A percentile compares a stretch with the other conserved stretches of the same genome.
Evolutionary conservation across 2,113 vertebrate genomes (phyloP).

Genomic region (Onychostoma macrolepis): DNA sequence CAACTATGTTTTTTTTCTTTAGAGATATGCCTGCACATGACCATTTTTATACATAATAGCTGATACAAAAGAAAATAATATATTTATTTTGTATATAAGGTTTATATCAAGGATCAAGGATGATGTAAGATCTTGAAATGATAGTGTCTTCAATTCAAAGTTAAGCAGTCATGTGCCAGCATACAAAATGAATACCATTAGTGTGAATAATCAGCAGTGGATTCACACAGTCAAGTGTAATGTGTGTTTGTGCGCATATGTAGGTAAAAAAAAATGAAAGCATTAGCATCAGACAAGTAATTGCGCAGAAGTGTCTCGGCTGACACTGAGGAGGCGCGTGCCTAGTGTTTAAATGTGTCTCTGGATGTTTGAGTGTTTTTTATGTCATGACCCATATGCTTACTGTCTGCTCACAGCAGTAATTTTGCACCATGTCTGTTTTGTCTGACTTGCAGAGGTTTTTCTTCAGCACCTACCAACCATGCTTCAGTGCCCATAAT

Average conservation of each 20-base stretch:
- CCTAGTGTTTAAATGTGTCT: conserved; percentile 44
- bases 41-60: background rate
- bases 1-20: background rate
- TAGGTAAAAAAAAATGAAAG: background rate
- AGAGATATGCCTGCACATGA: background rate
- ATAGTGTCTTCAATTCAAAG: background rate
- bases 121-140: background rate
- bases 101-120: background rate
- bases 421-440: background rate
- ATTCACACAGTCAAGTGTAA: background rate
- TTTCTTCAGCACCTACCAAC: background rate
- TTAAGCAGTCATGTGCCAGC: background rate
- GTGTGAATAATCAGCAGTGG: background rate
- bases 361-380: conserved; percentile 44
- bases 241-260: background rate
- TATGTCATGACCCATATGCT: conserved; percentile 32
- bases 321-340: conserved; percentile 33
- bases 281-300: background rate
- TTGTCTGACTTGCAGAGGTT: conserved; percentile 2
- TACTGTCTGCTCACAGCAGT: background rate
- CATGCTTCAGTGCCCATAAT: conserved; percentile 12
- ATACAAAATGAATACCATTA: background rate
- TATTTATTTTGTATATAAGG: background rate
- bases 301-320: background rate
- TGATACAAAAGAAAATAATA: background rate